Evolutionary conservation across 1,140 invertebrate genomes (phyloP), one percentile per base, ranked within the genome.

Genomic region (Tetramorium simillimum): DNA sequence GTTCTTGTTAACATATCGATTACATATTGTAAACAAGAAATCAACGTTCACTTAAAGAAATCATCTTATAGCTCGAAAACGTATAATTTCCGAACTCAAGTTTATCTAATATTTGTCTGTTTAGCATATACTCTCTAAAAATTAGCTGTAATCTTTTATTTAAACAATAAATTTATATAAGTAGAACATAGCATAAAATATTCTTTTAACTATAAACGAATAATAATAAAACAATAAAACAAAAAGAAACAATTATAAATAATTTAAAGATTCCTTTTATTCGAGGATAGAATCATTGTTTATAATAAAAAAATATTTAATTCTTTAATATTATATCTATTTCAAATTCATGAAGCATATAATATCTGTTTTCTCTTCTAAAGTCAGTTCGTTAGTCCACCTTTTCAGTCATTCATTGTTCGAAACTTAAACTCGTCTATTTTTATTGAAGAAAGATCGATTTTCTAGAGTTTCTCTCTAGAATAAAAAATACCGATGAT

Each of bases 261-360:
- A 21, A 65, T 40, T 37, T 37, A 10, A n/a, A 40, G 10, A 65
- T 40, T 67, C 21, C 43, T 78, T 78, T 46, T 33, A 62, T n/a
- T 77, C 40, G n/a, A 43, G 2, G 1, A 62, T 62, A 63, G 3
- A 33, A 6, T 37, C 37, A 78, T 12, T 10, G 46, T 28, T 37
- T 76, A 37, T 58, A 56, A n/a, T 18, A 28, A 76, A 28, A 24
- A 40, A 40, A 43, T 60, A 18, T 28, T 28, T 60, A 60, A 76
- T 60, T 33, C 9, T 60, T 76, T 10, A 60, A 60, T 21, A 77
- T 43, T 33, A 56, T 75, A 58, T 58, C 33, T 58, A 40, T 65
- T 40, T 4, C 10, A 43, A 67, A 43, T 28, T 60, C 5, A 60
- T 43, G 10, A 67, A 21, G 43, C 21, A 16, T 60, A 21, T 28